phyloP scores from a whole-genome alignment of 2,113 vertebrate species.

The Ascaphus truei region DNA sequence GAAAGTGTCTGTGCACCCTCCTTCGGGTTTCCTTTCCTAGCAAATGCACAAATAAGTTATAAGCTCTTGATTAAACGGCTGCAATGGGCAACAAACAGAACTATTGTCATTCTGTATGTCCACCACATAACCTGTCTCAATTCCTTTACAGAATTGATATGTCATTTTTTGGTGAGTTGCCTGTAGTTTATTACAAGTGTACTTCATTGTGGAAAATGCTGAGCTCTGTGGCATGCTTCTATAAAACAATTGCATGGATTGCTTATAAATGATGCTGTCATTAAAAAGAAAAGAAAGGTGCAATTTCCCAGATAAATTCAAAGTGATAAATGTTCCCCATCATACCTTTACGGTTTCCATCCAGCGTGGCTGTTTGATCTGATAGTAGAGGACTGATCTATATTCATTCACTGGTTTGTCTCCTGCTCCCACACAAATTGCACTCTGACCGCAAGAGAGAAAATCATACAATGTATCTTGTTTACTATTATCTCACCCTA shows the following conservation, averaged over 20 bases:
- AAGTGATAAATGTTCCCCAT: accelerated
- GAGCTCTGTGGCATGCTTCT: background rate
- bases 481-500: background rate
- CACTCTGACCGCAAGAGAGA: conserved; percentile 55
- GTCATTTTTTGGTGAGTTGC: too few relatives aligned
- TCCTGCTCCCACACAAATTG: conserved; percentile 89
- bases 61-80: background rate
- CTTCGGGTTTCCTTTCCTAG: background rate
- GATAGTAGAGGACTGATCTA: conserved; percentile 91
- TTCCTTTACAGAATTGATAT: too few relatives aligned
- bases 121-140: too few relatives aligned
- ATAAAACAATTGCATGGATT: background rate
- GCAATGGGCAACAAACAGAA: too few relatives aligned
- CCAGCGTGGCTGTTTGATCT: conserved; percentile 95
- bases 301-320: background rate
- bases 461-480: background rate
- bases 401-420: conserved; percentile 85
- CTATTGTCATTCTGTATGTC: too few relatives aligned
- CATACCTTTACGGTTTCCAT: conserved; percentile 94
- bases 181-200: background rate
- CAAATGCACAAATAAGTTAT: background rate
- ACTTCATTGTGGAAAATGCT: background rate
- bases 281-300: accelerated
- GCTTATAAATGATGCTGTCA: background rate
- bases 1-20: background rate